Base-by-base conservation (phyloP, 92 coral and sea anemone genomes). In the Phenganax stokvisi region DNA sequence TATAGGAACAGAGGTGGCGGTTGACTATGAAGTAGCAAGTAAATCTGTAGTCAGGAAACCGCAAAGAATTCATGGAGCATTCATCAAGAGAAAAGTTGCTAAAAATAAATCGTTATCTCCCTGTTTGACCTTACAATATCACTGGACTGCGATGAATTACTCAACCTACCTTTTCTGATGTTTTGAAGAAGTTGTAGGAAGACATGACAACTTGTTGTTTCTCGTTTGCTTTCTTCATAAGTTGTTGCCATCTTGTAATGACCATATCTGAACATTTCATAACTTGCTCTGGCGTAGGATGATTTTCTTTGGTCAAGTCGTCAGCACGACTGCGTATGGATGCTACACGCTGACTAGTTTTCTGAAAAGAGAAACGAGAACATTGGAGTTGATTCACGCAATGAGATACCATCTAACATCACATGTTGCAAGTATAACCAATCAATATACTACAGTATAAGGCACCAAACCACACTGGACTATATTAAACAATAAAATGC, bases 291-390 rank as follows among this genome's bases (percentile, higher is more conserved):
- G 99, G 93, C 69, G 89, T 97, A 70, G 91, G 91, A 71, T 92
- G 97, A 8, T 93, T 93, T 81, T 96, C 93, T 78, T 96, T 96
- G 56, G 90, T 91, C 69, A 96, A 72, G 63, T 92, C 92, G 61
- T 96, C 91, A 0, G 99, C 97, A n/a, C 99, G 90, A 57, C 85
- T 87, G 9, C 91, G 97, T 10, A 96, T 97, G 47, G 91, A 97
- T 52, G 89, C 91, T 9, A 97, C 99, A 64, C 99, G 92, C 71
- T 96, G 99, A 72, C 99, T 92, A 47, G 99, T 96, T 96, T 96
- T 96, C 99, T 96, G 76, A 29, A 67, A 57, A n/a, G 10, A 31
- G 57, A 28, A 73, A 8, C 13, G 12, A 51, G 15, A 52, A 17
- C 29, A 52, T 57, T 9, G 8, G 12, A 16, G 44, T 58, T 12